These are phyloP conservation scores for Cheirogaleus major DNA, from an alignment of 2,797 vertebrate species.

Conservation along the genomic window DNA sequence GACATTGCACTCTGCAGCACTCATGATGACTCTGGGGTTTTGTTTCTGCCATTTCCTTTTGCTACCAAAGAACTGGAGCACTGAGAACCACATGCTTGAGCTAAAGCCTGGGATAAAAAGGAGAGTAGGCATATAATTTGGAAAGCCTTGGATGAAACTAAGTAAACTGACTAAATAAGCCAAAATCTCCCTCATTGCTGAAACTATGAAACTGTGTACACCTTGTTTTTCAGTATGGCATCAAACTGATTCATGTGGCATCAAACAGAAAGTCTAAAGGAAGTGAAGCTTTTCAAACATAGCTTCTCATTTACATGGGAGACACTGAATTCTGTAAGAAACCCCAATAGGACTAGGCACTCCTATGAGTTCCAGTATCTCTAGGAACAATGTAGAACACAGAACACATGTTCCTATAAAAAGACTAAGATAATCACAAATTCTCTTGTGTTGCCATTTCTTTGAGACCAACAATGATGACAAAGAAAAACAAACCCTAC, in stretches of 20 bases:
- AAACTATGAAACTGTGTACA: not conserved
- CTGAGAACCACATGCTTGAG: not conserved
- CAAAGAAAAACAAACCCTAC: not conserved
- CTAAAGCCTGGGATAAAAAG: not conserved
- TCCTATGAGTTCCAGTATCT: rapidly evolving
- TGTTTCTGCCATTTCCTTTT: not conserved
- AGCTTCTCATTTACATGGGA: not conserved
- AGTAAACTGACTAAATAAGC: not conserved
- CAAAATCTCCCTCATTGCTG: not conserved
- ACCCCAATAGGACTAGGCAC: not conserved
- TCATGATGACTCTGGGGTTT: rapidly evolving
- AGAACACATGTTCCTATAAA: not conserved
- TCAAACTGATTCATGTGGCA: not conserved
- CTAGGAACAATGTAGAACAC: not conserved
- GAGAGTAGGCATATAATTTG: not conserved
- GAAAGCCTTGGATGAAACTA: not conserved
- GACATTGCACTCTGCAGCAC: rapidly evolving
- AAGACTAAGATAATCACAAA: not conserved
- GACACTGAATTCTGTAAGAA: not conserved
- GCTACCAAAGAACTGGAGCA: too few species aligned
- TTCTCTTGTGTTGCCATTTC: not conserved
- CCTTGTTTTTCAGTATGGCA: not conserved
- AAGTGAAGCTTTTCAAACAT: not conserved
- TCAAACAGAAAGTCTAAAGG: not conserved
- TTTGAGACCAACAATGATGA: not conserved